Base-by-base conservation (phyloP, 2,113 vertebrate species). In the Boulengerochromis microlepis region DNA sequence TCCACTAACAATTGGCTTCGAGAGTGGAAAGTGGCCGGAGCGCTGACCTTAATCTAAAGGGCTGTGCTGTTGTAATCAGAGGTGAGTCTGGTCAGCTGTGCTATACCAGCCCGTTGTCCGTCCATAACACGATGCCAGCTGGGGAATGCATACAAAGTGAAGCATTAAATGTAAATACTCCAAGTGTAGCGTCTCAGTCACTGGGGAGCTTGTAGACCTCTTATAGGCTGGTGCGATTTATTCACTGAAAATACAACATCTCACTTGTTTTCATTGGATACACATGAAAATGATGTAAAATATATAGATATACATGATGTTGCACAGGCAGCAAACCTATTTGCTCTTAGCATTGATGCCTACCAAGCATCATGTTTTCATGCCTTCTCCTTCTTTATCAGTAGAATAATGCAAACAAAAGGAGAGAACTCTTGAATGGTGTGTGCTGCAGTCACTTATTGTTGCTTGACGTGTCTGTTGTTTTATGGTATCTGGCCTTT, bases 1-100 rank as follows among this genome's bases (percentile, higher is more conserved):
- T 84, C 88, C 83, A 82, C 86, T 54, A 91, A 89, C 90, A 92
- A 94, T 93, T 93, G 90, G 76, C 56, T 87, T 81, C 56, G 87
- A 90, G 86, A 90, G 84, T 83, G 87, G 92, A 86, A 90, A 88
- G 88, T 90, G 86, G 82, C 64, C 74, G 84, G 76, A 89, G 95
- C 89, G 8, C 85, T 96, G 96, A 97, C 96, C 96, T 94, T 95
- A 95, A 95, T 96, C 95, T 96, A 87, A 94, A 94, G 89, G 93
- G 90, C 86, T 90, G 90, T 83, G 91, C 90, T 80, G 87, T 88
- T 90, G 90, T 88, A 94, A 88, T 90, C 85, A 86, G 85, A 93
- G 95, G 95, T 95, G 92, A 95, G 90, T 92, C 92, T 94, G 95
- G 96, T 96, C 95, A 96, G 93, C 91, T 92, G 94, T 92, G 91